phyloP scores from a whole-genome alignment of 2,888 invertebrate genomes.

The Parasteatoda lunata region DNA sequence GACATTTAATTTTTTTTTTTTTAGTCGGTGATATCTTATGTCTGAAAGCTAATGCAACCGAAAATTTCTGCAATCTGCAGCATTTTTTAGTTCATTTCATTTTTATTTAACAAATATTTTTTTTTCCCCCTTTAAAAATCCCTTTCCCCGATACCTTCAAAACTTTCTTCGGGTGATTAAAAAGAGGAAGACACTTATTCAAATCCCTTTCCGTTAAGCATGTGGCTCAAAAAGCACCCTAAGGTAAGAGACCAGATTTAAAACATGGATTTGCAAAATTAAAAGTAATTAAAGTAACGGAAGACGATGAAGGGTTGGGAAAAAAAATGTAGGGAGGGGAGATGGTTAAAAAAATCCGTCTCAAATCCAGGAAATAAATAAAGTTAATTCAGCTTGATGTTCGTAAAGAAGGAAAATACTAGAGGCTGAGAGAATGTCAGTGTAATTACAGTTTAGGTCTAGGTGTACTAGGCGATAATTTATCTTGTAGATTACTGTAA shows the following conservation, averaged over 20 bases:
- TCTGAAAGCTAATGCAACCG: conserved; percentile 21
- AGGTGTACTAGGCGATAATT: conserved; percentile 67
- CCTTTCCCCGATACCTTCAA: conserved; percentile 2
- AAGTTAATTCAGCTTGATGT: conserved; percentile 67
- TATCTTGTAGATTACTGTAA: conserved; percentile 67
- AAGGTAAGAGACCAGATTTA: conserved; percentile 52
- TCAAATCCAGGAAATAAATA: conserved; percentile 68
- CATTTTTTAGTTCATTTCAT: conserved; percentile 53
- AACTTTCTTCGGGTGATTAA: conserved; percentile 45
- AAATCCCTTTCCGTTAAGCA: conserved; percentile 66
- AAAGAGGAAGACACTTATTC: conserved; percentile 46
- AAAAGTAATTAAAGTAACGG: conserved; percentile 66
- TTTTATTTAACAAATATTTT: conserved; percentile 22
- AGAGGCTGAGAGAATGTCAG: conserved; percentile 59
- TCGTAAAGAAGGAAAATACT: conserved; percentile 43
- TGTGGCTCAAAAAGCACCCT: conserved; percentile 55
- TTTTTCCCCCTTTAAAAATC: neutral
- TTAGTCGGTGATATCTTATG: neutral
- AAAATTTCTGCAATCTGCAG: conserved; percentile 55
- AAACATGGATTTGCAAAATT: conserved; percentile 68
- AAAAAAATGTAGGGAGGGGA: conserved; percentile 43
- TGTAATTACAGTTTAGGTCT: conserved; percentile 67
- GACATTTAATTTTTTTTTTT: conserved; percentile 27
- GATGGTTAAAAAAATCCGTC: conserved; percentile 34
- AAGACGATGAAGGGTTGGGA: conserved; percentile 18